Evolutionary conservation across 2,797 vertebrate species (phyloP).

Genomic region (Gorsachius magnificus): DNA sequence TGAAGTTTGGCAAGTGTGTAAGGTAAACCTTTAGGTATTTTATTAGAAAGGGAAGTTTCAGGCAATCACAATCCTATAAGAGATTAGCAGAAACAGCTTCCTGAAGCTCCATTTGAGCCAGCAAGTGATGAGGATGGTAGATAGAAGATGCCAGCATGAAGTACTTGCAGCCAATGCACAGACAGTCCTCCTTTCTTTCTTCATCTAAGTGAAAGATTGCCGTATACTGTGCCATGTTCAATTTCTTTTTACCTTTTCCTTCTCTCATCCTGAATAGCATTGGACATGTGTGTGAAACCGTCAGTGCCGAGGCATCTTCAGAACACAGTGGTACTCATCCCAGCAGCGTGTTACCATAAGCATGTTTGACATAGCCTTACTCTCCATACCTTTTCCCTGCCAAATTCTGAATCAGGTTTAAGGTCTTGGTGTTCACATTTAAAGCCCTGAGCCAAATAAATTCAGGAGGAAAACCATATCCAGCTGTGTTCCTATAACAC

Average conservation of each 20-base stretch:
- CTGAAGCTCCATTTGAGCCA: neutral
- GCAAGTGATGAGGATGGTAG: neutral
- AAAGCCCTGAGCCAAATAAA: neutral
- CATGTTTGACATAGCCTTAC: neutral
- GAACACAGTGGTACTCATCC: neutral
- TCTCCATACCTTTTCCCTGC: rapidly evolving
- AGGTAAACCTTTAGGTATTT: neutral
- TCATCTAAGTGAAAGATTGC: neutral
- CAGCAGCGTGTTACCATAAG: rapidly evolving
- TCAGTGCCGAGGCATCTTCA: neutral
- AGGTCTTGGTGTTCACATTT: neutral
- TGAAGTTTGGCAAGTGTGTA: neutral
- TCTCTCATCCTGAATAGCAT: neutral
- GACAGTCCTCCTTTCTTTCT: neutral
- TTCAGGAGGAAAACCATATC: neutral
- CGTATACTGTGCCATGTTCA: neutral
- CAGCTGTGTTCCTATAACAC: neutral
- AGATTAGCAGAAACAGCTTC: neutral
- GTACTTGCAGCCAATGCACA: neutral
- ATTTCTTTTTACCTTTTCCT: neutral
- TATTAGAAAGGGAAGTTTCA: neutral
- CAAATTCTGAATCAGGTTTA: neutral
- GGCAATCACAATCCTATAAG: neutral
- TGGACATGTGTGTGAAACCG: neutral
- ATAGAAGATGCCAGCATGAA: neutral